phyloP scores from a whole-genome alignment of 2,113 vertebrate genomes.

The Callionymus lyra region DNA sequence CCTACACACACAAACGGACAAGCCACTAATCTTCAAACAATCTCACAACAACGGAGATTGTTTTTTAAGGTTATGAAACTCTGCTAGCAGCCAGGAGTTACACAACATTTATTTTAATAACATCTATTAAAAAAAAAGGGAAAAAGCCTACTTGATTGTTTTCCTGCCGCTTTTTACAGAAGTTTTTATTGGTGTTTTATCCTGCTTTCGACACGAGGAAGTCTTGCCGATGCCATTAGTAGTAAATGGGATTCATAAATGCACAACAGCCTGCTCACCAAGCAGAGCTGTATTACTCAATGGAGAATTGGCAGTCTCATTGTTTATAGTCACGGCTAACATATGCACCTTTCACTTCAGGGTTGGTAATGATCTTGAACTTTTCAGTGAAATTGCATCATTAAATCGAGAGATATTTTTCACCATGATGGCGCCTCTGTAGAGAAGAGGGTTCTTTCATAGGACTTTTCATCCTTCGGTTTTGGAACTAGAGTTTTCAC shows the following conservation, averaged over 20 bases:
- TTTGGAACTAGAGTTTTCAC: conserved; percentile 1
- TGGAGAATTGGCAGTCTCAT: conserved; percentile 24
- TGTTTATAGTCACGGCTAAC: conserved; percentile 31
- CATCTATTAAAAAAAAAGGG: too few species aligned
- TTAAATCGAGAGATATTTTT: conserved; percentile 30
- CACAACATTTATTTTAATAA: too few species aligned
- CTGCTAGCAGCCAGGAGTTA: too few species aligned
- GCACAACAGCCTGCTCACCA: conserved; percentile 8
- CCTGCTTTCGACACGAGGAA: conserved; percentile 10
- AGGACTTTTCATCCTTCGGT: conserved; percentile 1
- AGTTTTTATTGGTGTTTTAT: conserved; percentile 20
- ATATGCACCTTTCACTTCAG: conserved; percentile 34
- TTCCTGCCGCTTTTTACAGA: neutral
- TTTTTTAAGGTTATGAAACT: too few species aligned
- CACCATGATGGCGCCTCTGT: conserved; percentile 1
- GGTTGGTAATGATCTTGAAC: conserved; percentile 32
- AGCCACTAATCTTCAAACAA: too few species aligned
- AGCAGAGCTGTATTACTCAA: conserved; percentile 17
- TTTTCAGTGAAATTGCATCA: conserved; percentile 25
- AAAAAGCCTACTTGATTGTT: neutral
- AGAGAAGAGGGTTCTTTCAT: conserved; percentile 1
- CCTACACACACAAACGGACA: too few species aligned
- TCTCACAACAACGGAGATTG: too few species aligned
- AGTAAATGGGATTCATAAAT: conserved; percentile 30
- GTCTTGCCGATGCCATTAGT: conserved; percentile 22